Conservation (phyloP, 2,113 vertebrate species). For the Phyllopteryx taeniolatus region DNA sequence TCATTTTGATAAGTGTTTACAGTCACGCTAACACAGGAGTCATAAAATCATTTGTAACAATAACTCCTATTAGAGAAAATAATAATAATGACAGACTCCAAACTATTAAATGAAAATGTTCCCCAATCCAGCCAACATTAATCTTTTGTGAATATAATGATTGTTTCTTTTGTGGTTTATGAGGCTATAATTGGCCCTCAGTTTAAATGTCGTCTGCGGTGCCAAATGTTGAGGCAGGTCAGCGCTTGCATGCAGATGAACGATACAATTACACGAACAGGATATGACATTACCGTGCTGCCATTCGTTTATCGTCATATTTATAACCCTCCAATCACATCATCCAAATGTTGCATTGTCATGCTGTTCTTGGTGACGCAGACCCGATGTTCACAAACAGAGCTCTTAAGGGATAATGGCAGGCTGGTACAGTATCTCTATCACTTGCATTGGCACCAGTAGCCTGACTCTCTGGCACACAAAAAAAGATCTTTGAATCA, state of each 20-base stretch:
- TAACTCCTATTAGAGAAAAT: too few relatives aligned
- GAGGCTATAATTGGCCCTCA: conserved; percentile 9
- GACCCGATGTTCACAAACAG: neutral
- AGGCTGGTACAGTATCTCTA: neutral
- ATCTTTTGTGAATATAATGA: conserved; percentile 6
- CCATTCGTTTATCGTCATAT: neutral
- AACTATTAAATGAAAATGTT: neutral
- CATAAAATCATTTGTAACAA: too few relatives aligned
- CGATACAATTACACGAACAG: neutral
- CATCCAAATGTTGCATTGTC: neutral
- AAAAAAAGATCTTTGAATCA: conserved; percentile 34
- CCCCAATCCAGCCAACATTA: neutral
- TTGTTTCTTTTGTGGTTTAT: neutral
- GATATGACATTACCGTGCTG: conserved; percentile 12
- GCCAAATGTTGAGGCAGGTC: conserved; percentile 13
- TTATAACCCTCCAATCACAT: neutral
- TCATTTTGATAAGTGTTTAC: too few relatives aligned
- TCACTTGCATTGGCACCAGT: neutral
- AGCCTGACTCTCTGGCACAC: neutral
- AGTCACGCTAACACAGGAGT: too few relatives aligned
- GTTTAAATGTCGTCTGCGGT: conserved; percentile 1
- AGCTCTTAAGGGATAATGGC: too few relatives aligned
- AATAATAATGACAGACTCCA: too few relatives aligned
- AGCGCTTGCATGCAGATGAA: neutral
- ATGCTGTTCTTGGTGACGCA: conserved; percentile 1